A percentile compares a stretch with the other conserved stretches of the same genome.
Evolutionary conservation across 1,140 invertebrate genomes (phyloP).

Genomic region (Trachymyrmex cornetzi): DNA sequence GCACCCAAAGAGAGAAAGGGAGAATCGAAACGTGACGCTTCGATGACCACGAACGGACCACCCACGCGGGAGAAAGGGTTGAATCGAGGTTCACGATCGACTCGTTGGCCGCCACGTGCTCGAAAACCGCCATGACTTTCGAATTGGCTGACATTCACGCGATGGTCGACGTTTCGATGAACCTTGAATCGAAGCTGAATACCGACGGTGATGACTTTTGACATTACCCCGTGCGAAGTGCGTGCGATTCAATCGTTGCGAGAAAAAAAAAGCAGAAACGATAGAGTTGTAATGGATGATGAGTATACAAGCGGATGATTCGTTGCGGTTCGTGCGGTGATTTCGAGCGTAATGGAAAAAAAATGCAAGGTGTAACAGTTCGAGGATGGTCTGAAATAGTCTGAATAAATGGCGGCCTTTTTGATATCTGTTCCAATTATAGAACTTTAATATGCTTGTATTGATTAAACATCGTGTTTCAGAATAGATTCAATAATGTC

Average conservation of each 20-base stretch:
- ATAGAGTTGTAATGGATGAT: constrained; percentile 12
- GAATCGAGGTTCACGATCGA: constrained; percentile 39
- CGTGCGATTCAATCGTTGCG: constrained; percentile 13
- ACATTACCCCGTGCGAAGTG: constrained; percentile 16
- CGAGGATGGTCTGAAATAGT: neutral
- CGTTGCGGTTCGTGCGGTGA: neutral
- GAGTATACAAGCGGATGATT: constrained; percentile 1
- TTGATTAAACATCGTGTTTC: neutral
- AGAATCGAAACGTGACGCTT: constrained; percentile 47
- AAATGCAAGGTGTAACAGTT: constrained; percentile 12
- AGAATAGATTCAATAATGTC: neutral
- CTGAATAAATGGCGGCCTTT: neutral
- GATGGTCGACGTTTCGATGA: constrained; percentile 28
- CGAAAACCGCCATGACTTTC: constrained; percentile 43
- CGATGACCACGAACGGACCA: constrained; percentile 52
- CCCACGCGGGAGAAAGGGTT: constrained; percentile 51
- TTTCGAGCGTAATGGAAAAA: neutral
- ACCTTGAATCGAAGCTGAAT: constrained; percentile 42
- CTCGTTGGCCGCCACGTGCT: constrained; percentile 37
- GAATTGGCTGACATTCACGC: constrained; percentile 53
- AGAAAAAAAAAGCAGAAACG: constrained; percentile 3
- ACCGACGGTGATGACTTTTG: constrained; percentile 31
- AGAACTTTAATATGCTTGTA: constrained; percentile 9
- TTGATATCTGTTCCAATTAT: neutral
- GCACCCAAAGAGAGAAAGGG: constrained; percentile 13